Evolutionary conservation across 2,797 vertebrate species (phyloP), one percentile per base, ranked within the genome.

Genomic region (Orientallactaga sibirica): DNA sequence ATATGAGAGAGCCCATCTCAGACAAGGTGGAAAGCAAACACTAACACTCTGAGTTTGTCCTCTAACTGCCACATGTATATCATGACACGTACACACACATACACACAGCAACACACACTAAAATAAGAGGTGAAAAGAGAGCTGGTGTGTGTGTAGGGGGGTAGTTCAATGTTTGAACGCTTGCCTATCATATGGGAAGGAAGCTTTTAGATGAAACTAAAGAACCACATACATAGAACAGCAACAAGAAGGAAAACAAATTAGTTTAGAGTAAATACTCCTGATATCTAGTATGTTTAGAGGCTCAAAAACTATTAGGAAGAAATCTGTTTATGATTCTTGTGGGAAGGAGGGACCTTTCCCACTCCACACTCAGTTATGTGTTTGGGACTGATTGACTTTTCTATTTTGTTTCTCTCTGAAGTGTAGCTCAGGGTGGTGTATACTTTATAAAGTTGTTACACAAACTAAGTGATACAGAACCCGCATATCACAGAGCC

Each of bases 331-430:
- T 93, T 89, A 33, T 58, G 24, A 64, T 88, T 95, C 87, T 90
- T 90, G 43, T 37, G 81, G 71, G 86, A 85, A 87, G 55, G 18
- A 68, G 14, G 71, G 62, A 15, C 18, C 70, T 77, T 86, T 66
- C 20, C 9, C 27, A 29, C 27, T 29, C 48, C 61, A 22, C 24
- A 91, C 41, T 91, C 8, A 11, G 11, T 66, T 88, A 55, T 79
- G n/a, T 48, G 62, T 20, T 58, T 27, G 27, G 29, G 43, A 52
- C 33, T 14, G 4, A 24, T 75, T 77, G n/a, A 66, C 24, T 73
- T 78, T 92, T 89, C 75, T 62, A 61, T 82, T 92, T 41, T 92
- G n/a, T 94, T 90, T 92, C 67, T 88, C 66, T 84, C 11, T 90
- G 80, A 95, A 91, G 77, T 90, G 41, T 14, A 92, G 25, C 41